These are phyloP conservation scores for Sylvilagus floridanus DNA, from an alignment of 2,797 vertebrate species.

Conservation along the genomic window DNA sequence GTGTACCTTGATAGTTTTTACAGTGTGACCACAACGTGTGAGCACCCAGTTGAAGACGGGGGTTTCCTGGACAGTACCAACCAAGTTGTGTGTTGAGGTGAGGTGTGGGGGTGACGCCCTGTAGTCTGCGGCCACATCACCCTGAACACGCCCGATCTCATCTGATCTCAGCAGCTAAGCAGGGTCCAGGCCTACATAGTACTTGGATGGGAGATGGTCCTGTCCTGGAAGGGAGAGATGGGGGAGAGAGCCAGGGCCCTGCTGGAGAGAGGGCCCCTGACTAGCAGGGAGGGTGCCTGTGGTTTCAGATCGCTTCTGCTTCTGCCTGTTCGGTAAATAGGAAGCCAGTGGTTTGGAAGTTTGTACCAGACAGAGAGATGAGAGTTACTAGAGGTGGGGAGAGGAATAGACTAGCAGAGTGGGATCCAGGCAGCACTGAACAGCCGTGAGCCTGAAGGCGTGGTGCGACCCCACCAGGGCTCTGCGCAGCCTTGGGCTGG, in stretches of 20 bases:
- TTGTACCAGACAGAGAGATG: not conserved
- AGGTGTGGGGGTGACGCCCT: not conserved
- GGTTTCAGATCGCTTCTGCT: not conserved
- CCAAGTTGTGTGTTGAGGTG: not conserved
- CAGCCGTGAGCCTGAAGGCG: not conserved
- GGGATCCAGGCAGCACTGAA: not conserved
- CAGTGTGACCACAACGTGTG: not conserved
- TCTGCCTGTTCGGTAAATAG: not conserved
- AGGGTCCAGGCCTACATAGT: no score
- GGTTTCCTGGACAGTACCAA: no score
- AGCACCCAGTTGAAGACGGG: not conserved
- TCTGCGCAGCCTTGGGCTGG: no score
- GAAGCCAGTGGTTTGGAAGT: not conserved
- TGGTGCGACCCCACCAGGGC: not conserved
- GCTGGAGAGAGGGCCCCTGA: rapidly evolving
- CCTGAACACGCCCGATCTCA: no score
- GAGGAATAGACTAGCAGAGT: not conserved
- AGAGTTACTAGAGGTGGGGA: not conserved
- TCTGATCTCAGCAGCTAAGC: no score
- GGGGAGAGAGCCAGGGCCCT: no score
- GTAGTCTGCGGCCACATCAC: no score
- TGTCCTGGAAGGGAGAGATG: no score
- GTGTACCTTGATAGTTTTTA: not conserved
- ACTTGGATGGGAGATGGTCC: no score
- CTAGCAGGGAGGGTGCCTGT: not conserved